These are phyloP conservation scores for Merops nubicus DNA, from an alignment of 2,113 vertebrate genomes.

Conservation along the genomic window DNA sequence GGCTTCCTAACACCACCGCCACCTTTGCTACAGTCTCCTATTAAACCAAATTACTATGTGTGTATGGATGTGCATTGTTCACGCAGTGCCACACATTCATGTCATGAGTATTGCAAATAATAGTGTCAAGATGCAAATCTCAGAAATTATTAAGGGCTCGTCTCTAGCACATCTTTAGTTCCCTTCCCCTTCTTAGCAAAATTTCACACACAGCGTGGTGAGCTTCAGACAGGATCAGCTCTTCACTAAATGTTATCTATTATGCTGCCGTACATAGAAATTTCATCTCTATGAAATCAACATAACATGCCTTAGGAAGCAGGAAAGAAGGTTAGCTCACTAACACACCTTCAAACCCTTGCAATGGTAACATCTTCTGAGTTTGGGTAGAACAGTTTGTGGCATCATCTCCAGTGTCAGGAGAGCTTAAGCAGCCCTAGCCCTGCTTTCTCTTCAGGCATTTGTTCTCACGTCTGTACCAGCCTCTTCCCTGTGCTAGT, in stretches of 20 bases:
- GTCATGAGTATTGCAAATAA: neutral
- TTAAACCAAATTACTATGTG: neutral
- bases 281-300: neutral
- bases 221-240: neutral
- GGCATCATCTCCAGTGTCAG: neutral
- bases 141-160: neutral
- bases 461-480: neutral
- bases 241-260: neutral
- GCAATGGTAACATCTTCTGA: neutral
- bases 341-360: neutral
- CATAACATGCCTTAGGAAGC: neutral
- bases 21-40: neutral
- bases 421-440: neutral
- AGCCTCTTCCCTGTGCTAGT: neutral
- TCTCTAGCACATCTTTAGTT: neutral
- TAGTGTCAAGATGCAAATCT: neutral
- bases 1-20: neutral
- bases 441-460: neutral
- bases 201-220: accelerated
- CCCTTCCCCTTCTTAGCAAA: neutral
- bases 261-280: neutral
- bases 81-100: neutral
- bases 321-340: neutral
- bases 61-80: neutral
- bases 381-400: neutral